Conservation (phyloP, 1,140 invertebrate species). For the Zaprionus gabonicus region DNA sequence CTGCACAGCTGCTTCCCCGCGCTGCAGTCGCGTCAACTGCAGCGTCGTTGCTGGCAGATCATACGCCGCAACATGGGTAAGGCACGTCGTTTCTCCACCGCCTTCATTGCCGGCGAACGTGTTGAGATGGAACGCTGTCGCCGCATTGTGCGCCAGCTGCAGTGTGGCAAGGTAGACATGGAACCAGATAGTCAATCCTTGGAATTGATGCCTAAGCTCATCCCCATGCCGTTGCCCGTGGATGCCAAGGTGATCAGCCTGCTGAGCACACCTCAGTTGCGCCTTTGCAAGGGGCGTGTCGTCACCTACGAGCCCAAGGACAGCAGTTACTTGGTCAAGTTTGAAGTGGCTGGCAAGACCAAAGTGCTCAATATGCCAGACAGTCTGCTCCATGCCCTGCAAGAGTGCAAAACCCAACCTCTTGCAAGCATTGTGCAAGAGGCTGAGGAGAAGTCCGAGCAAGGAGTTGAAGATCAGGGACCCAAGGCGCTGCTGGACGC, state of each 20-base stretch:
- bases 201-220: constrained; percentile 36
- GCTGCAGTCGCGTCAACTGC: constrained; percentile 34
- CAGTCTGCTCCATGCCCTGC: constrained; percentile 17
- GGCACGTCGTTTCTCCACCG: constrained; percentile 53
- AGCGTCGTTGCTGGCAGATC: constrained; percentile 53
- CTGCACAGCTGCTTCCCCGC: constrained; percentile 19
- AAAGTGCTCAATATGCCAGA: constrained; percentile 28
- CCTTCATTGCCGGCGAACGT: constrained; percentile 49
- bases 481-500: constrained; percentile 30
- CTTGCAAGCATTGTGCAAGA: constrained; percentile 28
- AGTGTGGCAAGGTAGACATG: constrained; percentile 20
- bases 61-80: constrained; percentile 56
- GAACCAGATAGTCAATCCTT: neutral
- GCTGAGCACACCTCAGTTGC: neutral
- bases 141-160: constrained; percentile 37
- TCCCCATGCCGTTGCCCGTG: constrained; percentile 38
- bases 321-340: constrained; percentile 43
- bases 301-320: constrained; percentile 24
- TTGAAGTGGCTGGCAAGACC: constrained; percentile 4
- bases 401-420: constrained; percentile 20
- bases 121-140: constrained; percentile 18
- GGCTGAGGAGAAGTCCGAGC: constrained; percentile 1
- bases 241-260: constrained; percentile 41
- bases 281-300: constrained; percentile 39
- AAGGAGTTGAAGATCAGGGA: neutral